Conservation (phyloP, 2,113 vertebrate species). For the Grammomys dolichurus region DNA sequence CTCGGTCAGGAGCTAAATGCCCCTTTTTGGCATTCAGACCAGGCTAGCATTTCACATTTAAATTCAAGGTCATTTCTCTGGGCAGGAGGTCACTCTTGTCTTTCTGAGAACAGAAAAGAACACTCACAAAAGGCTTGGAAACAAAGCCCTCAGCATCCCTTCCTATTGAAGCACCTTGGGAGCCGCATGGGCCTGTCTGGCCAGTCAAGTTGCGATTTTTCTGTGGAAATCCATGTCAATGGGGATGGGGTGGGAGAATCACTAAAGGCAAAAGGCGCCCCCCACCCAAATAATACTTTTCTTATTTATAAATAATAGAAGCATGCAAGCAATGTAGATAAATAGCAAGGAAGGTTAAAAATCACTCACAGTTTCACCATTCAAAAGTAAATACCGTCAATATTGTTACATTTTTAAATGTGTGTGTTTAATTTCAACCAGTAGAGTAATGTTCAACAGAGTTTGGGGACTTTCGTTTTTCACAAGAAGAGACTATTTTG, state of each 20-base stretch:
- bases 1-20: slow-evolving; percentile 50
- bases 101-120: slow-evolving; percentile 74
- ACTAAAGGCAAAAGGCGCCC: not conserved
- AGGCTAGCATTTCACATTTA: slow-evolving; percentile 81
- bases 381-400: not conserved
- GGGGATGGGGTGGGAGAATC: not conserved
- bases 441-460: not conserved
- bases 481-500: not conserved
- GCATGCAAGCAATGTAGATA: not conserved
- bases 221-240: slow-evolving; percentile 62
- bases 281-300: not conserved
- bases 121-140: slow-evolving; percentile 66
- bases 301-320: slow-evolving; percentile 41
- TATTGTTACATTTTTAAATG: slow-evolving; percentile 30
- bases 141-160: slow-evolving; percentile 67
- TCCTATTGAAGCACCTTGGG: slow-evolving; percentile 61
- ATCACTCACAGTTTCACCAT: not conserved
- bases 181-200: not conserved
- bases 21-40: slow-evolving; percentile 65
- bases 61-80: slow-evolving; percentile 81
- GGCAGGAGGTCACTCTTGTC: slow-evolving; percentile 68
- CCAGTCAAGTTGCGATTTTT: slow-evolving; percentile 51
- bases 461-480: not conserved
- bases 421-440: slow-evolving; percentile 47
- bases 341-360: slow-evolving; percentile 34